phyloP scores from a whole-genome alignment of 2,888 invertebrate genomes.

The Ophioninae sp. region DNA sequence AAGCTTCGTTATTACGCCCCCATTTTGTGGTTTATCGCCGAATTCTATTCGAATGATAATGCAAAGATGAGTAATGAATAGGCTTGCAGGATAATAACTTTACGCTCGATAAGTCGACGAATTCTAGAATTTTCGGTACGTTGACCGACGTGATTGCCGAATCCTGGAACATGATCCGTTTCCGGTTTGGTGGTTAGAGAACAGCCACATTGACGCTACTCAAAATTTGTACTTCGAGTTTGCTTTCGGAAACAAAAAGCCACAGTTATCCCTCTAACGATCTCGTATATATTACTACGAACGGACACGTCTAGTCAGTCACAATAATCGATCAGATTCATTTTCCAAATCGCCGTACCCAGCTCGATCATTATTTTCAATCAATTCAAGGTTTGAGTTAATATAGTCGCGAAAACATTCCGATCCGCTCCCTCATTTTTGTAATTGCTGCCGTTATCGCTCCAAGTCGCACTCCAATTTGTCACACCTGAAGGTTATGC shows the following conservation, averaged over 20 bases:
- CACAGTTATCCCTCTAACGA: neutral
- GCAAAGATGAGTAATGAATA: slow-evolving; percentile 16
- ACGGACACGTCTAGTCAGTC: neutral
- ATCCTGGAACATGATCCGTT: neutral
- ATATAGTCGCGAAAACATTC: neutral
- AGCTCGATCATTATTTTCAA: slow-evolving; percentile 8
- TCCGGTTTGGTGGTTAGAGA: neutral
- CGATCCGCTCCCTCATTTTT: neutral
- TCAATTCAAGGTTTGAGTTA: neutral
- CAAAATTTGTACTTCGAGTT: neutral
- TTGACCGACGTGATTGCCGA: neutral
- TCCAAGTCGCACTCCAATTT: neutral
- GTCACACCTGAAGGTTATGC: neutral
- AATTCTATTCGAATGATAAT: slow-evolving; percentile 38
- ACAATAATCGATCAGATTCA: neutral
- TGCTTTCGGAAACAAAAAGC: no score
- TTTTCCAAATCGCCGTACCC: neutral
- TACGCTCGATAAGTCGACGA: neutral
- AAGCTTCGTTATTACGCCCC: slow-evolving; percentile 8
- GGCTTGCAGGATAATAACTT: slow-evolving; percentile 14
- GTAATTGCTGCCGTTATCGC: neutral
- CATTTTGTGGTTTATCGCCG: slow-evolving; percentile 36
- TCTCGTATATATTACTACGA: neutral
- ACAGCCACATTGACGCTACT: neutral
- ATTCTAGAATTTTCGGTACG: neutral